Evolutionary conservation across 1,140 invertebrate species (phyloP).

Genomic region (Vanessa tameamea): DNA sequence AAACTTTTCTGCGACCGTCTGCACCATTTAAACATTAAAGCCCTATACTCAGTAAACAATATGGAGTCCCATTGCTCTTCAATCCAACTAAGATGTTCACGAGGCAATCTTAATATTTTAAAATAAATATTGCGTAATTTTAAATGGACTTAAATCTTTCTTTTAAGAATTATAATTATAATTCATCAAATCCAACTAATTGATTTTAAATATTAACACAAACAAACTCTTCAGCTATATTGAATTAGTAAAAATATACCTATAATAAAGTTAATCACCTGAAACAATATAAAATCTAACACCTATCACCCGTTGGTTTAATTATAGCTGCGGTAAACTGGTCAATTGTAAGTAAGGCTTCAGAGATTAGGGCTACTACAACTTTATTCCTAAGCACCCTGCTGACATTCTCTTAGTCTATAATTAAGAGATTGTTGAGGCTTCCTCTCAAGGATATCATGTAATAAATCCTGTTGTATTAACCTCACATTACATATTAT

Average conservation of each 20-base stretch:
- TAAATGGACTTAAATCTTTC: too few species aligned
- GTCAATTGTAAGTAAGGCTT: conserved; percentile 19
- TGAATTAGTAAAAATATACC: neutral
- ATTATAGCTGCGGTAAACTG: conserved; percentile 14
- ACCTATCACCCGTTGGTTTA: conserved; percentile 2
- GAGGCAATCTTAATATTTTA: too few species aligned
- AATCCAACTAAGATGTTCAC: too few species aligned
- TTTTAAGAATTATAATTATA: too few species aligned
- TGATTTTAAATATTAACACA: too few species aligned
- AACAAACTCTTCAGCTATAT: neutral
- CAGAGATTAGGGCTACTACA: conserved; percentile 26
- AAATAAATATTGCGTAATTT: too few species aligned
- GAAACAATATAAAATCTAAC: neutral
- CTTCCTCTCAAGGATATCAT: conserved; percentile 17
- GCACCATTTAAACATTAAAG: too few species aligned
- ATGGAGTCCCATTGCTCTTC: too few species aligned
- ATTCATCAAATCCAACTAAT: too few species aligned
- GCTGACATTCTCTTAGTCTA: conserved; percentile 12
- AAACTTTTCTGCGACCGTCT: too few species aligned
- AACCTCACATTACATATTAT: neutral
- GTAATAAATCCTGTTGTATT: neutral
- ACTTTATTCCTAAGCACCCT: conserved; percentile 21
- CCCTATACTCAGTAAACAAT: too few species aligned
- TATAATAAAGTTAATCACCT: neutral
- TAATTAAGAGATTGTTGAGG: conserved; percentile 18